Conservation (phyloP, 1,140 invertebrate species). For the Neodiprion virginianus region DNA sequence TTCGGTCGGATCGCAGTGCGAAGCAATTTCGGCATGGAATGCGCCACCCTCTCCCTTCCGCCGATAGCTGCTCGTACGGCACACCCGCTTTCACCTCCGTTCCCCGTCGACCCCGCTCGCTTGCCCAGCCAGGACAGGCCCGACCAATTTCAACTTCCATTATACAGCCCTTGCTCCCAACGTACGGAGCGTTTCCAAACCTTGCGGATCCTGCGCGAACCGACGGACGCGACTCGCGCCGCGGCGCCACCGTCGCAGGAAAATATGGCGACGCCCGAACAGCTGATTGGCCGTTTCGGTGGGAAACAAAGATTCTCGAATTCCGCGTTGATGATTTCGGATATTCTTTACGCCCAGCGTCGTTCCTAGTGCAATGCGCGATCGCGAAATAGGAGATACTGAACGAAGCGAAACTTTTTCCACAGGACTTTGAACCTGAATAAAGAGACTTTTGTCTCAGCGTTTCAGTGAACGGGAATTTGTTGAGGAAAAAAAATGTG, state of each 20-base stretch:
- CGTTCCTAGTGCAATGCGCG: no score
- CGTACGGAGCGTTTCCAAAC: slow-evolving; percentile 48
- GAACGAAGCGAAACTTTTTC: no score
- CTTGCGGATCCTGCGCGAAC: background rate
- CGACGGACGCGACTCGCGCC: no score
- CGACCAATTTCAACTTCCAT: slow-evolving; percentile 63
- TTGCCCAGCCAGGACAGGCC: slow-evolving; percentile 57
- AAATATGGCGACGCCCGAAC: background rate
- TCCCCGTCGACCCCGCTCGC: slow-evolving; percentile 46
- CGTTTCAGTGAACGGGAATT: no score
- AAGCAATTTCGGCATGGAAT: slow-evolving; percentile 61
- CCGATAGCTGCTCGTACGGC: slow-evolving; percentile 46
- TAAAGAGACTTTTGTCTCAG: no score
- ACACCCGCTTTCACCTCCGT: background rate
- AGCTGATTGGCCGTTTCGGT: background rate
- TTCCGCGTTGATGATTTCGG: no score
- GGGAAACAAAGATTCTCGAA: no score
- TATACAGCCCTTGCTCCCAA: slow-evolving; percentile 53
- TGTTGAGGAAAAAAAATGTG: no score
- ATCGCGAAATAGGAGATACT: no score
- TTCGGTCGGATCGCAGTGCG: slow-evolving; percentile 46
- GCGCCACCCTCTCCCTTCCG: slow-evolving; percentile 47
- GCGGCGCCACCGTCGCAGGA: no score
- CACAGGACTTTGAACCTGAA: no score
- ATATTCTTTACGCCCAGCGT: no score